phyloP scores from a whole-genome alignment of 2,888 invertebrate species.

The Miltochrista miniata region DNA sequence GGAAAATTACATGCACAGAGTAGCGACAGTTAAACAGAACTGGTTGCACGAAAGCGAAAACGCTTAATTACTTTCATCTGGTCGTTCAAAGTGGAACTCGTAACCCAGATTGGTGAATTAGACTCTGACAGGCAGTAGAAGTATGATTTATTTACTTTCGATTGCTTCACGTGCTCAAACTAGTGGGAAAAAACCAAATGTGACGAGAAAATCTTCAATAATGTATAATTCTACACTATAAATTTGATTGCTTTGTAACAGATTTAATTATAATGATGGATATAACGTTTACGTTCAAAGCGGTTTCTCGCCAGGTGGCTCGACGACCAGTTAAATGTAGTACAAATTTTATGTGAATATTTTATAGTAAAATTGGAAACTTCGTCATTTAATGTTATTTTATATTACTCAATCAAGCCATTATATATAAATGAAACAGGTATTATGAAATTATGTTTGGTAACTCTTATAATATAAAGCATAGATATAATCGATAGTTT shows the following conservation, averaged over 20 bases:
- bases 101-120: conserved; percentile 50
- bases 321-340: conserved; percentile 8
- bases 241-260: conserved; percentile 8
- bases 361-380: conserved; percentile 14
- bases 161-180: conserved; percentile 22
- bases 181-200: conserved; percentile 17
- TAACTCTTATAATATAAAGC: conserved; percentile 12
- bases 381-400: conserved; percentile 9
- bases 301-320: neutral
- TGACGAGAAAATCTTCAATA: conserved; percentile 21
- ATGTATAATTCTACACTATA: conserved; percentile 5
- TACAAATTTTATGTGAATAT: conserved; percentile 16
- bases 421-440: conserved; percentile 8
- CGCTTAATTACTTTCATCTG: conserved; percentile 72
- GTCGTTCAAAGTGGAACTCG: conserved; percentile 50
- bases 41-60: conserved; percentile 69
- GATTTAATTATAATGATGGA: conserved; percentile 4
- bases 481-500: conserved; percentile 3
- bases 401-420: conserved; percentile 10
- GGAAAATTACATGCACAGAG: conserved; percentile 29
- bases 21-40: conserved; percentile 45
- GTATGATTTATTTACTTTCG: conserved; percentile 39
- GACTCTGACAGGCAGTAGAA: conserved; percentile 23
- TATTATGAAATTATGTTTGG: conserved; percentile 26
- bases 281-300: neutral